Conservation (phyloP, 2,113 vertebrate species). For the Dicentrarchus labrax region DNA sequence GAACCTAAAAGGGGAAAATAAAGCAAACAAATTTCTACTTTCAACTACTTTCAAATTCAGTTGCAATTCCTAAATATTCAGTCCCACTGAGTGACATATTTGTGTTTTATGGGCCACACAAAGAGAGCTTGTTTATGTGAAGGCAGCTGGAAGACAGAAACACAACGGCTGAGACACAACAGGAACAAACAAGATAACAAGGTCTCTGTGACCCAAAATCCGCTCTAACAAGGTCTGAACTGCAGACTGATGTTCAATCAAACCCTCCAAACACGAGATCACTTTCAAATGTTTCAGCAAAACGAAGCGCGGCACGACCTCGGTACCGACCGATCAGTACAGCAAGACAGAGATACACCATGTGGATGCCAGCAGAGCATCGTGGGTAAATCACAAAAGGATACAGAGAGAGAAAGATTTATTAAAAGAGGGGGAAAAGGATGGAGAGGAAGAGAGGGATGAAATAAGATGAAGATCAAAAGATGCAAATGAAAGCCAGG, state of each 20-base stretch:
- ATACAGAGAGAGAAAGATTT: background rate
- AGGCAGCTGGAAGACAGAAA: conserved; percentile 13
- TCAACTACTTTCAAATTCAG: background rate
- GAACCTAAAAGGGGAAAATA: background rate
- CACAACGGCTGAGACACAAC: background rate
- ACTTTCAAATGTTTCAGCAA: too few relatives aligned
- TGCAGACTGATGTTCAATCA: too few relatives aligned
- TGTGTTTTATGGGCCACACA: background rate
- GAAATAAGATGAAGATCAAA: conserved; percentile 14
- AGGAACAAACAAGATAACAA: background rate
- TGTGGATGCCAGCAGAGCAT: background rate
- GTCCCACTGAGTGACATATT: background rate
- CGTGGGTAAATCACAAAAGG: background rate
- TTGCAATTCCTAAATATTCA: background rate
- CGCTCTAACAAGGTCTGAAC: background rate
- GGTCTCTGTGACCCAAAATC: background rate
- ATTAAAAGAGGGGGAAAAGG: background rate
- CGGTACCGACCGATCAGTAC: too few relatives aligned
- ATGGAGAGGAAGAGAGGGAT: background rate
- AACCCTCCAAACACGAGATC: too few relatives aligned
- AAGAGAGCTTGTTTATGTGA: background rate
- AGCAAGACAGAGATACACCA: too few relatives aligned
- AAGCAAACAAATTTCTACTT: background rate
- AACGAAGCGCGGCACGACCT: too few relatives aligned
- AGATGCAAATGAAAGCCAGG: conserved; percentile 12